A percentile compares a stretch with the other conserved stretches of the same genome.
Conservation (phyloP, 2,113 vertebrate genomes). For the Muntiacus muntjak region DNA sequence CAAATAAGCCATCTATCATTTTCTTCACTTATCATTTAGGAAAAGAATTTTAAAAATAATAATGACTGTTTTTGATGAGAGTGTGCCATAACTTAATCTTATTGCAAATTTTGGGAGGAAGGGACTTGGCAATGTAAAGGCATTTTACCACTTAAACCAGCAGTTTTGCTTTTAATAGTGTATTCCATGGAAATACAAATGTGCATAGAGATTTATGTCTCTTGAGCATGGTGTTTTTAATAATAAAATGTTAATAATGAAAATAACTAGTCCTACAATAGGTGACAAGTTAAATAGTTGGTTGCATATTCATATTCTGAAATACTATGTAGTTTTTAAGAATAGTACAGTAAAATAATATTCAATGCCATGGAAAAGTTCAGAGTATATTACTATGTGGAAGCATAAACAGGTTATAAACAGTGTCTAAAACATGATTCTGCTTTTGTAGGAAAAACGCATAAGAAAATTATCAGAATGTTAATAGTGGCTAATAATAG, state of each 20-base stretch:
- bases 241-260: conserved; percentile 13
- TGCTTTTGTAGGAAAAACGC: not conserved
- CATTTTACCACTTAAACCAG: not conserved
- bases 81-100: not conserved
- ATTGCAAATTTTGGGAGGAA: not conserved
- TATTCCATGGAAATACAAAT: not conserved
- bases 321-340: not conserved
- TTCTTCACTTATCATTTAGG: not conserved
- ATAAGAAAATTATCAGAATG: not conserved
- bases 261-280: not conserved
- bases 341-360: not conserved
- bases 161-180: not conserved
- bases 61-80: not conserved
- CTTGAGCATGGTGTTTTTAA: not conserved
- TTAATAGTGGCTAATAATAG: not conserved
- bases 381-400: not conserved
- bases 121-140: not conserved
- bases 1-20: not conserved
- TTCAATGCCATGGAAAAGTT: not conserved
- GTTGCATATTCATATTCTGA: not conserved
- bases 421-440: not conserved
- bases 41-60: not conserved
- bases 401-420: not conserved
- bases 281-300: not conserved
- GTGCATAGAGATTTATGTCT: not conserved